These are phyloP conservation scores for Saturnia pavonia DNA, from an alignment of 2,888 invertebrate genomes.

Conservation along the genomic window DNA sequence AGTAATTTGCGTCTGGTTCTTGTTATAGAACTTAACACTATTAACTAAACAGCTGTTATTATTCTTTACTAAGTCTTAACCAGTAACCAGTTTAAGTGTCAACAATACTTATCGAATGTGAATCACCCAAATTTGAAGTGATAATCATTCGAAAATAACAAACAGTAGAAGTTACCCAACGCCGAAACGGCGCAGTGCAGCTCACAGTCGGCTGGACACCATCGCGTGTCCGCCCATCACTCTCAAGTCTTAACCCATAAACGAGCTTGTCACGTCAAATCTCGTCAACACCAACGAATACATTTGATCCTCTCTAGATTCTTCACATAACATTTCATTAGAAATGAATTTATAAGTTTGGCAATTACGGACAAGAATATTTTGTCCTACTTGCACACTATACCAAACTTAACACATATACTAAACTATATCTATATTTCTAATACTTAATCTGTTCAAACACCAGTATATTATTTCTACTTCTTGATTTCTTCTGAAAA, in stretches of 20 bases:
- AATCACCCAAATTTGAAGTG: neutral
- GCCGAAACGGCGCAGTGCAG: neutral
- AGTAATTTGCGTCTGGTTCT: too few species aligned
- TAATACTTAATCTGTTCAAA: too few species aligned
- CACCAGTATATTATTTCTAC: too few species aligned
- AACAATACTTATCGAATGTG: neutral
- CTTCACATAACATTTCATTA: neutral
- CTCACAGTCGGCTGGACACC: slow-evolving; percentile 15
- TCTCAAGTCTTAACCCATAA: slow-evolving; percentile 1
- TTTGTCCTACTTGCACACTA: too few species aligned
- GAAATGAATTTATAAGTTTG: neutral
- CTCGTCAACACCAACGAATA: slow-evolving; percentile 8
- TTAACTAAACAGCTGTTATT: too few species aligned
- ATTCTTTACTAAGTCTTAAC: too few species aligned
- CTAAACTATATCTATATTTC: too few species aligned
- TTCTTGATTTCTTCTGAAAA: too few species aligned
- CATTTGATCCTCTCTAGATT: slow-evolving; percentile 1
- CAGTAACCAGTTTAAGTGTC: neutral
- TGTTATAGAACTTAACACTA: too few species aligned
- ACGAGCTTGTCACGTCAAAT: slow-evolving; percentile 16
- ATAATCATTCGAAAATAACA: neutral
- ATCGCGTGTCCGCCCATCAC: slow-evolving; percentile 20
- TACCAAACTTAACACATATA: too few species aligned
- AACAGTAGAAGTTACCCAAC: neutral
- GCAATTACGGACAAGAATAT: too few species aligned